Conservation (phyloP, 2,888 invertebrate genomes). For the Zeuzera pyrina region DNA sequence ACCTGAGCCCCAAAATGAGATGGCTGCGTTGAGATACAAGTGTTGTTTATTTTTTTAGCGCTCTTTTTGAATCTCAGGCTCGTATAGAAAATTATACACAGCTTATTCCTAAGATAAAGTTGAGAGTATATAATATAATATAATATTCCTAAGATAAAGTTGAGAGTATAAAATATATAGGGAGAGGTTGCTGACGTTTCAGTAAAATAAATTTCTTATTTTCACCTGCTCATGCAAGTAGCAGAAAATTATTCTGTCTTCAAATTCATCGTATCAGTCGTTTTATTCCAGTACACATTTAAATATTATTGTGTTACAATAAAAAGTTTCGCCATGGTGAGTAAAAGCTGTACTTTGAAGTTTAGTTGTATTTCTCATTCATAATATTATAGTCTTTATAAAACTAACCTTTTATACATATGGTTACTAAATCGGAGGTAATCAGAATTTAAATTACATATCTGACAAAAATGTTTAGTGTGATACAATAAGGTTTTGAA, state of each 20-base stretch:
- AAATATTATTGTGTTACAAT: too few relatives aligned
- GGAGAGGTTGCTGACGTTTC: constrained; percentile 5
- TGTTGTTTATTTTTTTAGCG: constrained; percentile 56
- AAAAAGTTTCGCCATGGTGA: too few relatives aligned
- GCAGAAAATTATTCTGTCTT: too few relatives aligned
- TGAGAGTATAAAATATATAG: constrained; percentile 7
- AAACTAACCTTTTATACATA: too few relatives aligned
- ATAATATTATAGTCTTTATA: too few relatives aligned
- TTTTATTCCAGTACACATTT: too few relatives aligned
- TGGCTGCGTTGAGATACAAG: constrained; percentile 57
- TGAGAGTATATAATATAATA: too few relatives aligned
- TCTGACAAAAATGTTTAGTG: constrained; percentile 74
- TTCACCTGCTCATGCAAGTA: too few relatives aligned
- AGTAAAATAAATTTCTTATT: constrained; percentile 8
- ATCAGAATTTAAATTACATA: constrained; percentile 73
- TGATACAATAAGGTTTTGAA: constrained; percentile 68
- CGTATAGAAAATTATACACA: constrained; percentile 46
- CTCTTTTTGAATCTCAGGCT: constrained; percentile 46
- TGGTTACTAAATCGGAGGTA: constrained; percentile 69
- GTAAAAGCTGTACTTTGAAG: too few relatives aligned
- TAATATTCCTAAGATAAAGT: constrained; percentile 11
- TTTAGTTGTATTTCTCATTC: too few relatives aligned
- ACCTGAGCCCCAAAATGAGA: constrained; percentile 50
- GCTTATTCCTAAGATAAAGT: constrained; percentile 18
- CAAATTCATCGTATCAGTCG: too few relatives aligned